Evolutionary conservation across 2,797 vertebrate species (phyloP).

Genomic region (Cryptoprocta ferox): DNA sequence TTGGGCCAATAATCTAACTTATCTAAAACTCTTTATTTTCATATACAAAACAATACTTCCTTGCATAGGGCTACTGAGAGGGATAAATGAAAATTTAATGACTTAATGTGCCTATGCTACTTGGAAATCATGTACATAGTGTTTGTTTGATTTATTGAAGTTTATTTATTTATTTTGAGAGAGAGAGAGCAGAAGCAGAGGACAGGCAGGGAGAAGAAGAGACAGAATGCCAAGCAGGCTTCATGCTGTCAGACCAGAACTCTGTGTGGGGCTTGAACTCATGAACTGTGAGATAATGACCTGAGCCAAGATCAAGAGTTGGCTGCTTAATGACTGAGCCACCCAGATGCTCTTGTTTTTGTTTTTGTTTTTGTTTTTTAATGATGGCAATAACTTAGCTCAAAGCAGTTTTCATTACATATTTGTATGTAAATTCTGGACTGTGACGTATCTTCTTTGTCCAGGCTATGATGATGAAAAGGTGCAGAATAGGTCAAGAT

Average conservation of each 20-base stretch:
- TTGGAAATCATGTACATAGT: not conserved
- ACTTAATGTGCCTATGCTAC: not conserved
- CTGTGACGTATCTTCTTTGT: not conserved
- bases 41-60: not conserved
- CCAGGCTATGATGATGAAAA: not conserved
- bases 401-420: not conserved
- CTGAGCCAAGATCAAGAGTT: too few relatives aligned
- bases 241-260: too few relatives aligned
- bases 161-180: too few relatives aligned
- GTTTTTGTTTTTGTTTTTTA: too few relatives aligned
- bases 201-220: too few relatives aligned
- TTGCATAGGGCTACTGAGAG: not conserved
- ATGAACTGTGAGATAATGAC: too few relatives aligned
- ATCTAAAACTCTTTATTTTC: not conserved
- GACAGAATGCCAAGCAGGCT: too few relatives aligned
- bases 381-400: not conserved
- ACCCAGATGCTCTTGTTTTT: not conserved
- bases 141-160: too few relatives aligned
- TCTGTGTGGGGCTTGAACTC: too few relatives aligned
- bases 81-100: not conserved
- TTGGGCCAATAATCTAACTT: not conserved
- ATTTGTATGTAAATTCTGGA: not conserved
- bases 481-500: not conserved
- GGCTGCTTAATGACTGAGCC: too few relatives aligned
- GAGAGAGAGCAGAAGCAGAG: too few relatives aligned